Conservation (phyloP, 2,797 vertebrate genomes). For the Cyclura pinguis region DNA sequence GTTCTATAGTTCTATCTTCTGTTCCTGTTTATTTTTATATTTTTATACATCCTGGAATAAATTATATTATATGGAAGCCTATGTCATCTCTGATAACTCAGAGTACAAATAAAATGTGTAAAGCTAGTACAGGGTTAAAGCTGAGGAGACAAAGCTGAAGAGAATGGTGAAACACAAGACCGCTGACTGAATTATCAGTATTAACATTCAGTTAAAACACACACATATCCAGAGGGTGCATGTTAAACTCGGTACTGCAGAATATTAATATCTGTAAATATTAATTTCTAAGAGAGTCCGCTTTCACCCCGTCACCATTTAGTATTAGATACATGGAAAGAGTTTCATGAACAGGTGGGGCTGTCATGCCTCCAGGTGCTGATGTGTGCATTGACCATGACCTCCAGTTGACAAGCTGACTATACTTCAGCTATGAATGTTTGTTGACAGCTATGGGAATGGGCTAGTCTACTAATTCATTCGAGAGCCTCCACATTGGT, state of each 20-base stretch:
- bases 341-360: too few species aligned
- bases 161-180: too few species aligned
- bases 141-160: not conserved
- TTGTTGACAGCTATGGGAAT: not conserved
- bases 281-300: not conserved
- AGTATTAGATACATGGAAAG: not conserved
- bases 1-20: not conserved
- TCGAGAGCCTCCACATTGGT: not conserved
- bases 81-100: not conserved
- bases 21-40: not conserved
- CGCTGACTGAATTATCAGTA: not conserved
- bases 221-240: too few species aligned
- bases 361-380: too few species aligned
- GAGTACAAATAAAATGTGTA: not conserved
- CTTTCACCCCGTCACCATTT: not conserved
- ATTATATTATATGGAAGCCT: not conserved
- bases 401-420: not conserved
- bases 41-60: not conserved
- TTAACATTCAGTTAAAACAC: not conserved
- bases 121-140: not conserved
- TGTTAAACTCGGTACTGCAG: not conserved
- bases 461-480: not conserved
- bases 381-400: not conserved
- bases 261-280: not conserved
- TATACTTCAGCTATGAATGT: not conserved